Evolutionary conservation across 2,113 vertebrate genomes (phyloP), one percentile per base, ranked within the genome.

Genomic region (Asarcornis scutulata): DNA sequence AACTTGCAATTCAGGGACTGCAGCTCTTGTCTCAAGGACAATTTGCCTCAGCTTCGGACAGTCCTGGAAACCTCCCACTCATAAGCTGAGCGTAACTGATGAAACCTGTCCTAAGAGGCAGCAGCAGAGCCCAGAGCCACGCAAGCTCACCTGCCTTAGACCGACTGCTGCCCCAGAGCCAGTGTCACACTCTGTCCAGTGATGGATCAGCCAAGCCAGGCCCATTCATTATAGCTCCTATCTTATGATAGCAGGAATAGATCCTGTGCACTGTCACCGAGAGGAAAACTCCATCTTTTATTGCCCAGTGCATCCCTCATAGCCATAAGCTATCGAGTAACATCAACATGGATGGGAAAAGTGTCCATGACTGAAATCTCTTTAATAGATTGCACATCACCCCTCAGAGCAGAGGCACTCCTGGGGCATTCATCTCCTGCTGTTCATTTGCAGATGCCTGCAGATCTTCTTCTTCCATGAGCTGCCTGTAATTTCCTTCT

Each of bases 231-330:
- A 59, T 12, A 73, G 60, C 76, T 91, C 40, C 13, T 46, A 59
- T 53, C 83, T 88, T 83, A 68, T 42, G 67, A 83, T 21, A 93
- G 75, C 83, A 62, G 62, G 50, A 95, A 69, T 23, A 81, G 83
- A 76, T 81, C 48, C 90, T 85, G 78, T 8, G 10, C 21, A 4
- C 50, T 76, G 64, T 74, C 79, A 91, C 32, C 5, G 29, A 60
- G 69, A 95, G 64, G 58, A 91, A 93, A 97, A 73, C 53, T 55
- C 60, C 9, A 20, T 59, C 83, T 88, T 92, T 95, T 92, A 58
- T 83, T 94, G 95, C 63, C 25, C 38, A 17, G 0, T 53, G 23
- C 84, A 91, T 80, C 88, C 89, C 77, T 88, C 79, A 32, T 7
- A 66, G 60, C 88, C 78, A 90, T 52, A 80, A 92, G 89, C 87